Percentiles rank a stretch among this genome's conserved stretches.
Conservation (phyloP, 2,113 vertebrate genomes). For the Heterotilapia buettikoferi region DNA sequence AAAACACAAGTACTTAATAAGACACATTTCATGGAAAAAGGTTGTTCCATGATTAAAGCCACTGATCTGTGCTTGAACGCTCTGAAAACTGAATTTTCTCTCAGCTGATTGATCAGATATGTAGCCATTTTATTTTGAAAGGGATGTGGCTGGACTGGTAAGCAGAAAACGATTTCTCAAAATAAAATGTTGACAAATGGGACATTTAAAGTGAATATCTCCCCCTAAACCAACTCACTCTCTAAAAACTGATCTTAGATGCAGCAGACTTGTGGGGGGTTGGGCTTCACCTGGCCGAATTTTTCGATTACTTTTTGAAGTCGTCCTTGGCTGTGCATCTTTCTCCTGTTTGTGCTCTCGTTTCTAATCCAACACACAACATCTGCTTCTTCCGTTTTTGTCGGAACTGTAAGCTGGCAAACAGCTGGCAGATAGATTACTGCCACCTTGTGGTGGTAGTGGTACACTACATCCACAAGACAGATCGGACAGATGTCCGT, state of each 20-base stretch:
- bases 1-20: background rate
- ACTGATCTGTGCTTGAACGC: too few relatives aligned
- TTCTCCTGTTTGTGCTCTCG: background rate
- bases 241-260: background rate
- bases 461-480: background rate
- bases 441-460: background rate
- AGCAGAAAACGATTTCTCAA: background rate
- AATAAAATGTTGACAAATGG: background rate
- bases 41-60: background rate
- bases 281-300: background rate
- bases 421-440: background rate
- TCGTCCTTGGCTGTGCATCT: background rate
- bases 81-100: background rate
- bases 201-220: background rate
- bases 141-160: accelerated
- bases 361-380: background rate
- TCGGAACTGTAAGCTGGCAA: background rate
- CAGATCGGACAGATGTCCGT: background rate
- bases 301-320: background rate
- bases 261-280: background rate
- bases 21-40: background rate
- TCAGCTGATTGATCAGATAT: background rate
- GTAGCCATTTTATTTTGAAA: background rate
- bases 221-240: background rate
- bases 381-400: background rate